Percentiles rank a stretch among this genome's conserved stretches.
These are phyloP conservation scores for Plecotus auritus DNA, from an alignment of 2,113 vertebrate species.

Conservation along the genomic window DNA sequence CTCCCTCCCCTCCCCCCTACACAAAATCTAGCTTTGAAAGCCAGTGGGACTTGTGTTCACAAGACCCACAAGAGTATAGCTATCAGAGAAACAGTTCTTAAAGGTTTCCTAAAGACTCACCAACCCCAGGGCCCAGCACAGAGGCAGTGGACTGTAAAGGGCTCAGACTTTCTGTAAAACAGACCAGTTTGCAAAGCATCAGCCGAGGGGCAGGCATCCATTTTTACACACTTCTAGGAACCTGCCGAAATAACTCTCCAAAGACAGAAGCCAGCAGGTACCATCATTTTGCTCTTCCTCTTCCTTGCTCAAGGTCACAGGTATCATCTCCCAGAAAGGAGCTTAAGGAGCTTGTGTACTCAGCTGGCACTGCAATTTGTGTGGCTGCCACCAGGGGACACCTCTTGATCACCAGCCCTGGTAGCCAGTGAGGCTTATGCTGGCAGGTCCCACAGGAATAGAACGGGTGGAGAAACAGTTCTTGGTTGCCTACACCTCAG, in stretches of 20 bases:
- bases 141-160: not conserved
- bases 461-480: not conserved
- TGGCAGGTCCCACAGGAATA: not conserved
- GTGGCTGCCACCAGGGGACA: not conserved
- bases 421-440: not conserved
- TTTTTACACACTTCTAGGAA: not conserved
- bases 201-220: not conserved
- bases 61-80: not conserved
- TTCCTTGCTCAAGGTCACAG: not conserved
- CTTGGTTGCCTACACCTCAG: not conserved
- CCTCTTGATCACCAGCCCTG: not conserved
- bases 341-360: not conserved
- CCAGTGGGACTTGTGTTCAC: not conserved
- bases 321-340: not conserved
- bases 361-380: not conserved
- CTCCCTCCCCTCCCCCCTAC: accelerated
- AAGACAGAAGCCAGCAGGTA: not conserved
- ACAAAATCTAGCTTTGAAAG: not conserved
- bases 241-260: not conserved
- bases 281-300: not conserved
- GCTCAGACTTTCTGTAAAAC: not conserved
- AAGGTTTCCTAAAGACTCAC: not conserved
- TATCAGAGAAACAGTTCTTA: not conserved
- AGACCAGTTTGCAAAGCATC: not conserved
- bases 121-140: not conserved